Evolutionary conservation across 2,113 vertebrate species (phyloP).

Genomic region (Phaethornis superciliosus): DNA sequence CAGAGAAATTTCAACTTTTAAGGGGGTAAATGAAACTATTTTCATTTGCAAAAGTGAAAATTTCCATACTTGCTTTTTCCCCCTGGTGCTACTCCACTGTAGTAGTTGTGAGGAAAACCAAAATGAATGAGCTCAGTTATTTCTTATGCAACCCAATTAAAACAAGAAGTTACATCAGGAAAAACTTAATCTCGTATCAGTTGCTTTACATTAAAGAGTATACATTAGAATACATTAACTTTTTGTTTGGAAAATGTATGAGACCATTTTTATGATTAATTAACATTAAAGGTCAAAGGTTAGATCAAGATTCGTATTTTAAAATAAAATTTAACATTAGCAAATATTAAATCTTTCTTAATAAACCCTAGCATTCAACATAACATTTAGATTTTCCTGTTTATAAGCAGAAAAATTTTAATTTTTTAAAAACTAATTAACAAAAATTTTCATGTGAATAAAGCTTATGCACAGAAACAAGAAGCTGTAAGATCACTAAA

Average conservation of each 20-base stretch:
- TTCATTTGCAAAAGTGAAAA: neutral
- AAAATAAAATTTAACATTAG: neutral
- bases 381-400: neutral
- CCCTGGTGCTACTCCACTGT: neutral
- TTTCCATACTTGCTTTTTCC: neutral
- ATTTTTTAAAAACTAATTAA: constrained; percentile 27
- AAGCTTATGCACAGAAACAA: constrained; percentile 16
- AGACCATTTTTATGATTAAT: neutral
- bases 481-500: neutral
- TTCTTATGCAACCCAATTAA: neutral
- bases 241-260: neutral
- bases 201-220: too few relatives aligned
- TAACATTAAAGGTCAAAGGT: neutral
- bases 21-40: neutral
- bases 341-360: constrained; percentile 6
- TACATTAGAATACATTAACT: neutral
- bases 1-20: neutral
- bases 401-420: neutral
- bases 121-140: neutral
- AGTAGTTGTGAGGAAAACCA: neutral
- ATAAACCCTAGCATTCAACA: neutral
- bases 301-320: neutral
- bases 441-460: constrained; percentile 39
- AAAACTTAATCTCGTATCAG: neutral
- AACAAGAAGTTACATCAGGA: neutral